Evolutionary conservation across 1,140 invertebrate genomes (phyloP).

Genomic region (Dinoponera quadriceps): DNA sequence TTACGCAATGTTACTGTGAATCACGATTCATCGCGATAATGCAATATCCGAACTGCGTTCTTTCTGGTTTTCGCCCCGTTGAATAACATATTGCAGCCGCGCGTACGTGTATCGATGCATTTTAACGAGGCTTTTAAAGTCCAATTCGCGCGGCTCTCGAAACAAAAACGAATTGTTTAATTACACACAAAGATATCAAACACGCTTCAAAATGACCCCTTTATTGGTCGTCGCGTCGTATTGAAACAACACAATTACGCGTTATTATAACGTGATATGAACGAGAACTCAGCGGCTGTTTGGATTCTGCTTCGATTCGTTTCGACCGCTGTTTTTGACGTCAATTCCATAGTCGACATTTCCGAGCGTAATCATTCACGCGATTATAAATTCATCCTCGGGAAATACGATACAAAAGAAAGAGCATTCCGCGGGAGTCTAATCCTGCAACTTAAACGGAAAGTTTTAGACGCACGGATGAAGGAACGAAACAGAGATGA

Average conservation of each 20-base stretch:
- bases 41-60: no score
- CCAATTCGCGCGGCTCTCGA: no score
- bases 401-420: not conserved
- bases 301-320: not conserved
- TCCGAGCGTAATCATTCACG: not conserved
- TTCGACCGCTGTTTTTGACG: not conserved
- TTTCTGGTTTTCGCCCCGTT: no score
- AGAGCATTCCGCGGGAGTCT: not conserved
- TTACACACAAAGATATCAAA: no score
- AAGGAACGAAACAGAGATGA: not conserved
- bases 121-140: no score
- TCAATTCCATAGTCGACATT: not conserved
- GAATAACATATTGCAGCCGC: no score
- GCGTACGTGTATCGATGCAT: no score
- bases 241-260: slow-evolving; percentile 16
- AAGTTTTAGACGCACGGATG: not conserved
- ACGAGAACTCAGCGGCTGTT: slow-evolving; percentile 28
- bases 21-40: no score
- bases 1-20: no score
- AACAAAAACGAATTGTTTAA: no score
- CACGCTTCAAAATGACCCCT: no score
- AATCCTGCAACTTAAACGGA: not conserved
- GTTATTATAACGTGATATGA: slow-evolving; percentile 10
- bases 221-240: not conserved
- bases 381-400: slow-evolving; percentile 4